phyloP scores from a whole-genome alignment of 2,888 invertebrate species.

The Drosophila algonquin region DNA sequence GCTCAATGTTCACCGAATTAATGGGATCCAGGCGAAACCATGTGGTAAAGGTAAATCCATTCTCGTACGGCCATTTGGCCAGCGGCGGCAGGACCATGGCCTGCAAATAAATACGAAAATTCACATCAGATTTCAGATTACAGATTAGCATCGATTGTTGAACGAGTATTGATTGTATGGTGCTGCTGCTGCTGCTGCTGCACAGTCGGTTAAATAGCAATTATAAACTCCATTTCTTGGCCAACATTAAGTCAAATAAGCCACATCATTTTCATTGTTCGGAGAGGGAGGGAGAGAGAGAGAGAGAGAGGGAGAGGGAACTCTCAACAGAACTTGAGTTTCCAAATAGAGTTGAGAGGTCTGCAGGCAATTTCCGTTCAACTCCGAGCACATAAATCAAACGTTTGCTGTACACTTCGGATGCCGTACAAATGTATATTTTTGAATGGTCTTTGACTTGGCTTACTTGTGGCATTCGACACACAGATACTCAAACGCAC shows the following conservation, averaged over 20 bases:
- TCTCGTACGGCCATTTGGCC: constrained; percentile 99
- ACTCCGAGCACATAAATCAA: constrained; percentile 52
- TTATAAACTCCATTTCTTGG: constrained; percentile 33
- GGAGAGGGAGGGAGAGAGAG: neutral
- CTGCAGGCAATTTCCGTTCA: constrained; percentile 1
- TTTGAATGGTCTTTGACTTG: constrained; percentile 39
- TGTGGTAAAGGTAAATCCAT: constrained; percentile 99
- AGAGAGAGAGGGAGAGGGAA: neutral
- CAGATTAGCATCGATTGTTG: neutral
- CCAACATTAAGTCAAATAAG: constrained; percentile 33
- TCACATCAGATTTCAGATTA: constrained; percentile 1
- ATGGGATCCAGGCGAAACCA: constrained; percentile 99
- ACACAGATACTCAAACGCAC: constrained; percentile 34
- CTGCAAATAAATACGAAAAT: constrained; percentile 84
- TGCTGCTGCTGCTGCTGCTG: neutral
- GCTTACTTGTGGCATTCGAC: constrained; percentile 41
- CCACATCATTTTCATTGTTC: constrained; percentile 30
- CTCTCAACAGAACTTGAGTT: constrained; percentile 10
- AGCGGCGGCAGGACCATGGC: constrained; percentile 98
- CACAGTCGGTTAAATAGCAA: constrained; percentile 37
- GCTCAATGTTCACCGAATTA: constrained; percentile 98
- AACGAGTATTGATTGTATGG: no score
- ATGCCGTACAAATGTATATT: constrained; percentile 8
- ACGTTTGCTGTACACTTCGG: constrained; percentile 26
- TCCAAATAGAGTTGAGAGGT: constrained; percentile 2